phyloP scores from a whole-genome alignment of 2,797 vertebrate species.

The Enteromius radiatus region DNA sequence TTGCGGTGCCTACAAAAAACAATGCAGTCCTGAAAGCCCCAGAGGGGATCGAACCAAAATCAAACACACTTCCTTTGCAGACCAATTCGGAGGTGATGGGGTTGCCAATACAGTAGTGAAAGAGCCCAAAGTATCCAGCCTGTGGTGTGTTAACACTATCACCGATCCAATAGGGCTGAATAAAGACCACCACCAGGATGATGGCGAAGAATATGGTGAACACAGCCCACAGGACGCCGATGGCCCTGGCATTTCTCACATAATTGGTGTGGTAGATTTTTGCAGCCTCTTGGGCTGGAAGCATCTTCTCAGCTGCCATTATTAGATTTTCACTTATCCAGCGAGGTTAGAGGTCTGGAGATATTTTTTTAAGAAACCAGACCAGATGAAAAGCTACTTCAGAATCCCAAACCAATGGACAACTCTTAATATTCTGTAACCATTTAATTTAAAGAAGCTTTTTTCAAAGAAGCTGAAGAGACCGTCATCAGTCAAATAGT shows the following conservation, averaged over 20 bases:
- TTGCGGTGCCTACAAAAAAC: conserved; percentile 93
- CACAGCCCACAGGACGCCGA: conserved; percentile 94
- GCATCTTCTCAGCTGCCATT: conserved; percentile 80
- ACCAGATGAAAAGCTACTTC: not conserved
- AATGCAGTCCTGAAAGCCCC: conserved; percentile 94
- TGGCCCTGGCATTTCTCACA: conserved; percentile 91
- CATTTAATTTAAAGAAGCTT: not conserved
- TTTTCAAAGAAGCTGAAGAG: not conserved
- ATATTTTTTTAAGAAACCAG: conserved; percentile 5
- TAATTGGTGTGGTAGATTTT: conserved; percentile 99
- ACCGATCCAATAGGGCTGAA: conserved; percentile 97
- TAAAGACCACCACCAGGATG: conserved; percentile 92
- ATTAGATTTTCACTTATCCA: not conserved
- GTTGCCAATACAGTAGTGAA: conserved; percentile 96
- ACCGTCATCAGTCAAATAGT: conserved; percentile 23
- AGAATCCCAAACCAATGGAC: not conserved
- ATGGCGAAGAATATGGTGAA: conserved; percentile 94
- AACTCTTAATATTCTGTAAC: not conserved
- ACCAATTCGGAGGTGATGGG: conserved; percentile 91
- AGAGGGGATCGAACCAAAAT: conserved; percentile 92
- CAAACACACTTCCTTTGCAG: conserved; percentile 90
- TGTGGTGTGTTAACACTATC: conserved; percentile 94
- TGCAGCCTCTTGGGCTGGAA: conserved; percentile 93
- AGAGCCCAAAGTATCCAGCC: conserved; percentile 95
- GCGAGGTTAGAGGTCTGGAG: not conserved